A percentile compares a stretch with the other conserved stretches of the same genome.
Conservation (phyloP, 2,113 vertebrate species). For the Varanus salvator region DNA sequence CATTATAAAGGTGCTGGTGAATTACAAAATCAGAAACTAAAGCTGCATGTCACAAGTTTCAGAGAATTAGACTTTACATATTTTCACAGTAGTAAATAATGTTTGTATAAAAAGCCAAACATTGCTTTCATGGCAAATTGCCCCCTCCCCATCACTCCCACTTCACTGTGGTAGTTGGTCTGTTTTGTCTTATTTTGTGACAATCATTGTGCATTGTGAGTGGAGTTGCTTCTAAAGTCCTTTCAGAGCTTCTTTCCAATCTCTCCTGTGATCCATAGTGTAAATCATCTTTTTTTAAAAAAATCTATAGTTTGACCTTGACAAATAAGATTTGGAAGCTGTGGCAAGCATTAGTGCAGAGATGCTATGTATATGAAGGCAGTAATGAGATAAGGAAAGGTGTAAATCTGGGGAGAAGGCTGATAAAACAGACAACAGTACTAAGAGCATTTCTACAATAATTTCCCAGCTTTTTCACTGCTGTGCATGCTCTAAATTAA, state of each 20-base stretch:
- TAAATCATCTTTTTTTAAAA: not conserved
- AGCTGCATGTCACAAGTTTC: not conserved
- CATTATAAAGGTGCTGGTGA: not conserved
- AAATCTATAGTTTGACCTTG: not conserved
- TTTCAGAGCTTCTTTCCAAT: not conserved
- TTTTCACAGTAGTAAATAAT: not conserved
- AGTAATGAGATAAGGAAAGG: not conserved
- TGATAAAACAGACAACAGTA: not conserved
- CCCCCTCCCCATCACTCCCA: no score
- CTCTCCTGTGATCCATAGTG: not conserved
- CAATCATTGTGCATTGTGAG: not conserved
- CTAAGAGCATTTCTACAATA: not conserved
- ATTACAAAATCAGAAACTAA: not conserved
- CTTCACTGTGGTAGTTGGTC: not conserved
- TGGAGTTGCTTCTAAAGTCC: not conserved
- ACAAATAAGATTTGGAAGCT: not conserved
- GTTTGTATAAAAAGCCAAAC: not conserved
- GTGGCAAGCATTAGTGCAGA: not conserved
- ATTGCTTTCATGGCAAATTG: not conserved
- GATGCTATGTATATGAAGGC: not conserved
- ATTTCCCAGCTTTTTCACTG: not conserved
- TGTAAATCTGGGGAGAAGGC: not conserved
- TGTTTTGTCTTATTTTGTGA: not conserved
- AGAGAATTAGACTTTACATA: not conserved
- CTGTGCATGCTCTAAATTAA: not conserved